Conservation (phyloP, 1,140 invertebrate genomes). For the Alviniconcha marisindica region DNA sequence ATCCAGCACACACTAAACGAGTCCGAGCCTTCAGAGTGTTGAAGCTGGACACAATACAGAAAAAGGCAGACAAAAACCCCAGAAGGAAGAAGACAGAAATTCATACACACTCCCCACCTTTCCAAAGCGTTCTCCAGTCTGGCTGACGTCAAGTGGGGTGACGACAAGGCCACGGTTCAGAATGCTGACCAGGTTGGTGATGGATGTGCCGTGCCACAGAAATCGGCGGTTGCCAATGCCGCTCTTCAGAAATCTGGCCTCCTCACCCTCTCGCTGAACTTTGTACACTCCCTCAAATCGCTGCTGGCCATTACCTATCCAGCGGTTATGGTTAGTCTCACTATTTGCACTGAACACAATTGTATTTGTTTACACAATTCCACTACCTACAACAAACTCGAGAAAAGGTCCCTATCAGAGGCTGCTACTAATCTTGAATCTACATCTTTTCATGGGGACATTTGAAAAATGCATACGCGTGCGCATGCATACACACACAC, state of each 20-base stretch:
- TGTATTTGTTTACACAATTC: too few species aligned
- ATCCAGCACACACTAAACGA: too few species aligned
- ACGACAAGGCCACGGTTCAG: constrained; percentile 72
- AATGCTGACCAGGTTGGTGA: constrained; percentile 74
- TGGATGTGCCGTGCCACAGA: constrained; percentile 76
- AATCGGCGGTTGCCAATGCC: constrained; percentile 68
- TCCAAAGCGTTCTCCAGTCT: constrained; percentile 72
- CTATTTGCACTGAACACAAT: too few species aligned
- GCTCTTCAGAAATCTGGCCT: constrained; percentile 51
- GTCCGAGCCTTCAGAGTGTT: too few species aligned
- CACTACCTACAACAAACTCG: too few species aligned
- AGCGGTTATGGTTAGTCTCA: too few species aligned
- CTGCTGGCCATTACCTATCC: neutral
- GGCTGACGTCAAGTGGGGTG: constrained; percentile 68
- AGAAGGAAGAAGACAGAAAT: neutral
- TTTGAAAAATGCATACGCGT: too few species aligned
- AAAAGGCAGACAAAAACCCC: neutral
- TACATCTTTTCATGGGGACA: too few species aligned
- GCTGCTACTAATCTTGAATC: too few species aligned
- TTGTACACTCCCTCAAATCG: constrained; percentile 69
- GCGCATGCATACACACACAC: too few species aligned
- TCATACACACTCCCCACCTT: constrained; percentile 52
- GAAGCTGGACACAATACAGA: neutral
- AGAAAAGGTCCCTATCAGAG: too few species aligned
- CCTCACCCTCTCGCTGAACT: constrained; percentile 64